Evolutionary conservation across 1,140 invertebrate species (phyloP).

Genomic region (Mycetomoellerius zeteki): DNA sequence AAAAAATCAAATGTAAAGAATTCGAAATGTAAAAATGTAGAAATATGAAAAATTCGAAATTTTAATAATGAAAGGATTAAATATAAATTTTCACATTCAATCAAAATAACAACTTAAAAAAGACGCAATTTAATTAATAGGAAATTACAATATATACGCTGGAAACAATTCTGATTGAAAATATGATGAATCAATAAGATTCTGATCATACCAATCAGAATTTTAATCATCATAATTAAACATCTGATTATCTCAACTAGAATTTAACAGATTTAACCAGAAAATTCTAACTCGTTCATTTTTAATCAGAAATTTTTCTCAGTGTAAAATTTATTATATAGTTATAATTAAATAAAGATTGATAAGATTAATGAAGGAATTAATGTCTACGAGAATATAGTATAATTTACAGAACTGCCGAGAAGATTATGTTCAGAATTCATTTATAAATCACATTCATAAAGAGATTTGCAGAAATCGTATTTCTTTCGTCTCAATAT

Average conservation of each 20-base stretch:
- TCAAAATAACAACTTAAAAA: not conserved
- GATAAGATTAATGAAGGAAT: not conserved
- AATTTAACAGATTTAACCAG: too few species aligned
- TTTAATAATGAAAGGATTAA: not conserved
- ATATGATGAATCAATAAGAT: too few species aligned
- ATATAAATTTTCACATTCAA: not conserved
- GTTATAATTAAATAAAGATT: not conserved
- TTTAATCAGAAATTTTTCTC: too few species aligned
- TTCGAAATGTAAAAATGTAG: not conserved
- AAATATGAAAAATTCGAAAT: not conserved
- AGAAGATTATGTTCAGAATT: not conserved
- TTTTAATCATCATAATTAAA: too few species aligned
- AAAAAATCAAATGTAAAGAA: not conserved
- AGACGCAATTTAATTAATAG: not conserved
- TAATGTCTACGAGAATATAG: not conserved
- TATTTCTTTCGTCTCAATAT: not conserved
- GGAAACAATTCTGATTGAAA: too few species aligned
- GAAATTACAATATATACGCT: not conserved
- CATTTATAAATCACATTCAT: not conserved
- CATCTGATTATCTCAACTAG: too few species aligned
- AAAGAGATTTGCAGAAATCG: not conserved
- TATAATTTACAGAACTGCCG: not conserved
- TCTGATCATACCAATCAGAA: too few species aligned
- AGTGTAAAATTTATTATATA: not conserved
- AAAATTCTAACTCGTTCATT: too few species aligned